Evolutionary conservation across 1,140 invertebrate species (phyloP), one percentile per base, ranked within the genome.

Genomic region (Zaprionus camerounensis): DNA sequence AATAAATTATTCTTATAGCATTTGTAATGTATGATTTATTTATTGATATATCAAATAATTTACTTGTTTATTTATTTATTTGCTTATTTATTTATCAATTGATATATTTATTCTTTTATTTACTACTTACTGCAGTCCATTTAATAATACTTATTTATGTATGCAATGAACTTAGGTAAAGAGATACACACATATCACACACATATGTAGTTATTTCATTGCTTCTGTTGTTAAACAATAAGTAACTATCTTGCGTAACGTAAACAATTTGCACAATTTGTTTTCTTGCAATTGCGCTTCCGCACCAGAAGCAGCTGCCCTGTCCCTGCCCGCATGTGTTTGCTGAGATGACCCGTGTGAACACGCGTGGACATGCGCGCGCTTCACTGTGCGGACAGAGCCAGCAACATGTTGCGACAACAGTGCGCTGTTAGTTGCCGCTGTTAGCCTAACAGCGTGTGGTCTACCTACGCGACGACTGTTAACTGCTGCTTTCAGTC

Each of bases 371-470:
- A 46, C 41, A 17, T 17, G n/a, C 6, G n/a, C 41, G 41, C 41
- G 31, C 12, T 44, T 24, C 67, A 75, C 72, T 76, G 73, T 72
- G 61, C 73, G 53, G 34, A 38, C 34, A 15, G 20, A 6, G 55
- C 34, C 59, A 71, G 73, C 73, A 76, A 76, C 73, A 76, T 76
- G 73, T 76, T 72, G 73, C 73, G 55, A 76, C 72, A 75, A 71
- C 67, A 75, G 59, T n/a, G 26, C 24, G 34, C 72, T 75, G 72
- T 51, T 75, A 71, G 13, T 17, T 22, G 17, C 5, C 22, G 15
- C 59, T 69, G 71, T 78, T 61, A 17, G 36, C 0, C 41, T 68
- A 68, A 64, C 65, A 63, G 71, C 34, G 36, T 56, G 38, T 46
- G 28, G 74, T 67, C 58, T 49, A 72, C 70, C 22, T 63, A 34